Evolutionary conservation across 2,888 invertebrate species (phyloP).

Genomic region (Patella pellucida): DNA sequence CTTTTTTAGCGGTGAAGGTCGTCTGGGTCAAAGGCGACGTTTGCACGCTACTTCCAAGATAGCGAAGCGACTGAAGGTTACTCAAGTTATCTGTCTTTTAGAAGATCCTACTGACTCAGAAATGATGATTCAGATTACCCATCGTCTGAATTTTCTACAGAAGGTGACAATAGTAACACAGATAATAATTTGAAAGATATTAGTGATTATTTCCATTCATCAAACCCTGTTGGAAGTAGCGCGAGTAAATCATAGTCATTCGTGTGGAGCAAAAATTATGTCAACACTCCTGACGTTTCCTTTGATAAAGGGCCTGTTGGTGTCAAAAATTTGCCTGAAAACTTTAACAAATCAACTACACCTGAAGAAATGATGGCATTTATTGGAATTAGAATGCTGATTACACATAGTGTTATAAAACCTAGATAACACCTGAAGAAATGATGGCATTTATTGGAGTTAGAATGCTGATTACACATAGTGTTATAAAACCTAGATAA

Average conservation of each 20-base stretch:
- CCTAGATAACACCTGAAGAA: background rate
- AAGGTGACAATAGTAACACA: background rate
- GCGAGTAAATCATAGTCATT: too few species aligned
- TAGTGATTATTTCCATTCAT: too few species aligned
- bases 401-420: background rate
- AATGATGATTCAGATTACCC: background rate
- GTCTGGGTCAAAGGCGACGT: background rate
- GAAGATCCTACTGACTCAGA: background rate
- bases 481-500: background rate
- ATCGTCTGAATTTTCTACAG: background rate
- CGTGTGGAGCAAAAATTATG: background rate
- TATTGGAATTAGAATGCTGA: background rate
- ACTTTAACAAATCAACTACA: background rate
- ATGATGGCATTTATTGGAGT: too few species aligned
- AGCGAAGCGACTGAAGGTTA: background rate
- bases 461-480: too few species aligned
- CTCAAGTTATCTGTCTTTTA: background rate
- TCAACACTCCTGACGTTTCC: background rate
- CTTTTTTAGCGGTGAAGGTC: background rate
- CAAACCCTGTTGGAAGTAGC: too few species aligned
- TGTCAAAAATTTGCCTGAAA: conserved; percentile 1
- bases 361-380: too few species aligned
- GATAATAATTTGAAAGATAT: background rate
- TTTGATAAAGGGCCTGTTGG: background rate
- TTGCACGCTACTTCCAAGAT: background rate